A percentile compares a stretch with the other conserved stretches of the same genome.
phyloP scores from a whole-genome alignment of 2,888 invertebrate genomes.

The Spisula subtruncata region DNA sequence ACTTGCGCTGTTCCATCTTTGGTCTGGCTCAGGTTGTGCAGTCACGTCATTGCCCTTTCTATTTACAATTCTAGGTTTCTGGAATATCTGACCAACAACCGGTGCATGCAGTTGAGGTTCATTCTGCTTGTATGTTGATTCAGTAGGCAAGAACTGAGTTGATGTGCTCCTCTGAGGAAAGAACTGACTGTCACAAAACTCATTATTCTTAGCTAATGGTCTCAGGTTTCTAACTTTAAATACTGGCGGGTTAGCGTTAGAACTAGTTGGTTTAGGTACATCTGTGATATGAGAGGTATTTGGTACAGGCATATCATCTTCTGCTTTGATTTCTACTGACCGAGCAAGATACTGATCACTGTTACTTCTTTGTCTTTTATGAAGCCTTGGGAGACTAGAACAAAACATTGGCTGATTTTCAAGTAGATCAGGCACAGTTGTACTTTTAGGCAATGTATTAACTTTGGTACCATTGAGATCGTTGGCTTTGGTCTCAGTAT shows the following conservation, averaged over 20 bases:
- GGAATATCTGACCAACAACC: conserved; percentile 53
- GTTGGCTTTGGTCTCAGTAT: neutral
- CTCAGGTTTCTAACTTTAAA: conserved; percentile 80
- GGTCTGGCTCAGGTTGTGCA: neutral
- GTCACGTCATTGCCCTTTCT: neutral
- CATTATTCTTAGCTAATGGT: conserved; percentile 80
- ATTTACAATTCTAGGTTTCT: neutral
- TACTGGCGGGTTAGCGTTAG: neutral
- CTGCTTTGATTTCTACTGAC: neutral
- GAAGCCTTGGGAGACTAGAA: neutral
- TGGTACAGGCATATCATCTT: neutral
- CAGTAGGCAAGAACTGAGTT: neutral
- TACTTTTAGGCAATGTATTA: conserved; percentile 29
- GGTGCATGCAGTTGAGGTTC: conserved; percentile 58
- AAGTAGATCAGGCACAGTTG: conserved; percentile 45
- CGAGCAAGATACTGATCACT: conserved; percentile 34
- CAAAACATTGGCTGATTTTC: conserved; percentile 34
- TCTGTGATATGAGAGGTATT: neutral
- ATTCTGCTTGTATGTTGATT: neutral
- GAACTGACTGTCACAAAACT: conserved; percentile 78
- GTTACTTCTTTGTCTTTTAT: conserved; percentile 38
- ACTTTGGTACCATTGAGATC: neutral
- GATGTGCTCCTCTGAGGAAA: conserved; percentile 36
- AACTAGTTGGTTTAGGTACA: neutral
- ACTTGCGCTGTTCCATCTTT: neutral